Conservation (phyloP, 2,888 invertebrate genomes). For the Drosophila atripex region DNA sequence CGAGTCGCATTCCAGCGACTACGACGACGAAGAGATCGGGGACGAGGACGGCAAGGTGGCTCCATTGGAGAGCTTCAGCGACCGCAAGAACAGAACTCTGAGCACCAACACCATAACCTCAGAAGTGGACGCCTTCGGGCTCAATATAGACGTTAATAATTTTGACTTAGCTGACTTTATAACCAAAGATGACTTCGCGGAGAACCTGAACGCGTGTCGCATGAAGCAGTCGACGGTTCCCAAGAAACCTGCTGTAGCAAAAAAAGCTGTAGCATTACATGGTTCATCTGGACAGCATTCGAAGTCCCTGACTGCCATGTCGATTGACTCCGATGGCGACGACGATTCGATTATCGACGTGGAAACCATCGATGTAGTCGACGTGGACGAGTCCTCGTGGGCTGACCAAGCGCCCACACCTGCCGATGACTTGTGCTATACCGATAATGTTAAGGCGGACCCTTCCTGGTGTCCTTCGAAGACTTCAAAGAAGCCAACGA, state of each 20-base stretch:
- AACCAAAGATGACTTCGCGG: conserved; percentile 82
- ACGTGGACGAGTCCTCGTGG: conserved; percentile 67
- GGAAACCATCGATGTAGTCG: conserved; percentile 81
- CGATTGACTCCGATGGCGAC: conserved; percentile 77
- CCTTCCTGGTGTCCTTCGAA: conserved; percentile 81
- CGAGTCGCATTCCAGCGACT: conserved; percentile 83
- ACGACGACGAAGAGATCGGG: conserved; percentile 75
- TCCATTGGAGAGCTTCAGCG: conserved; percentile 6
- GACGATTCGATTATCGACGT: conserved; percentile 83
- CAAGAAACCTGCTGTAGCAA: not conserved
- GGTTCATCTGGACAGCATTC: conserved; percentile 11
- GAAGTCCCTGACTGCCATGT: conserved; percentile 41
- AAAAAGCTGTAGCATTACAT: not conserved
- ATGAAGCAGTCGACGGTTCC: conserved; percentile 13
- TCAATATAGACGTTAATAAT: conserved; percentile 79
- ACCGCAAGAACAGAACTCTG: conserved; percentile 69
- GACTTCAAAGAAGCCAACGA: conserved; percentile 49
- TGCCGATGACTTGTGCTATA: conserved; percentile 62
- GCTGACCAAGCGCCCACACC: not conserved
- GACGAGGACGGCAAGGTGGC: conserved; percentile 9
- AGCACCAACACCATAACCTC: conserved; percentile 76
- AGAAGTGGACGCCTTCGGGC: conserved; percentile 76
- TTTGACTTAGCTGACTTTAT: conserved; percentile 83
- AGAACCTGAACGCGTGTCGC: conserved; percentile 46
- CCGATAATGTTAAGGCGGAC: conserved; percentile 80